Evolutionary conservation across 2,797 vertebrate genomes (phyloP), one percentile per base, ranked within the genome.

Genomic region (Hypotaenidia philippensis): DNA sequence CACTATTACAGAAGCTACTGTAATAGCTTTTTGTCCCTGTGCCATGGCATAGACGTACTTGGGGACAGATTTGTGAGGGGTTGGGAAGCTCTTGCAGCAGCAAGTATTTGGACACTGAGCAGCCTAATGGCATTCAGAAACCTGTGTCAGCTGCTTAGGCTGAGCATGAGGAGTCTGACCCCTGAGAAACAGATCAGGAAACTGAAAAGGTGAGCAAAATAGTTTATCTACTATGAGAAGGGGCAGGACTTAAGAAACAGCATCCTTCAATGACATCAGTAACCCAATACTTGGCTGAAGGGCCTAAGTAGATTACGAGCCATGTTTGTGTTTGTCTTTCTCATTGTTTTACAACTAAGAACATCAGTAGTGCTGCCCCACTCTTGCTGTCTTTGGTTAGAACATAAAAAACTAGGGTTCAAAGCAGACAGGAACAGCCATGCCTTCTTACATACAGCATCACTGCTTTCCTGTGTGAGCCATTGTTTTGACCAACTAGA

Each of bases 31-130:
- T 77, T 55, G 16, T 50, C 29, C 59, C 26, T n/a, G 25, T 59
- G 26, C 3, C 8, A 20, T 57, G 38, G 13, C 17, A 38, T 5
- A 49, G 29, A 80, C 0, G 2, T 25, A 56, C 21, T 2, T 34
- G 15, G 53, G 69, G 55, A 59, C 20, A 40, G 36, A 63, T 82
- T 45, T 72, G 29, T 74, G 55, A 83, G 29, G 25, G 20, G 31
- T 23, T 56, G 10, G 29, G 38, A 50, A 47, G 38, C 25, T 57
- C 45, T 57, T 60, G n/a, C 29, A 76, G 69, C 1, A 75, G 16
- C 21, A 61, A 44, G 22, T 60, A 50, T 16, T 47, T 57, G 66
- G 52, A 36, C 38, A 45, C 12, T 11, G n/a, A 79, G 69, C 25
- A 84, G 47, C 22, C 50, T 57, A 47, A 72, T 32, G 38, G 12